Base-by-base conservation (phyloP, 2,888 invertebrate species). In the Caenorhabditis panamensis region DNA sequence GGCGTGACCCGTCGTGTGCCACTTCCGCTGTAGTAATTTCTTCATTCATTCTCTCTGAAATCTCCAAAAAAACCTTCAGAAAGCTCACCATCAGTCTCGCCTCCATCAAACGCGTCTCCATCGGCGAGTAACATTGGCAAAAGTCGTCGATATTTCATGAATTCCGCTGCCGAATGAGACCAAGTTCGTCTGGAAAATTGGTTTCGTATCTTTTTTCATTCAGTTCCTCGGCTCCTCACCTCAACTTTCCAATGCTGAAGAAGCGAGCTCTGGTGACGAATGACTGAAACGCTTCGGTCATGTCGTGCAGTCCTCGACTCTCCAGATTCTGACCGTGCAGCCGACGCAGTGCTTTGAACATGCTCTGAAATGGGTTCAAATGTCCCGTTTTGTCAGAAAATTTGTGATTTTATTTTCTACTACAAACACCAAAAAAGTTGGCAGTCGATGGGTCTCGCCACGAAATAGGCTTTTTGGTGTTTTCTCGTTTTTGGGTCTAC, bases 121-220 rank as follows among this genome's bases (percentile, higher is more conserved):
- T 90, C 89, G 13, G 87, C 87, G 9, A 91, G 83, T 26, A 91
- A 72, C 87, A 90, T 89, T 9, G 91, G 91, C 28, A 91, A 77
- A 11, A 91, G 84, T 5, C 90, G 84, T 8, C 91, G 86, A 63
- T 91, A 91, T 69, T 91, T 91, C 86, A 91, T 89, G 76, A 91
- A 91, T 61, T 91, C 91, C 1, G 89, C 90, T 3, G 91, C 91
- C 1, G 90, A 90, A 63, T 91, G 90, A 0, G 90, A 90, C 90
- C 91, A 91, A 5, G 91, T 91, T 66, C 91, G 63, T 41, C 91
- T 90, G 64, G 51, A 88, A 64, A 37, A 6, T 6, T 41, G 28
- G 20, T 36, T 4, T n/a, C n/a, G n/a, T n/a, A n/a, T n/a, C n/a
- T n/a, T n/a, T n/a, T n/a, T n/a, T n/a, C n/a, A n/a, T n/a, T 13